phyloP scores from a whole-genome alignment of 1,140 invertebrate genomes.

The Drosophila busckii region DNA sequence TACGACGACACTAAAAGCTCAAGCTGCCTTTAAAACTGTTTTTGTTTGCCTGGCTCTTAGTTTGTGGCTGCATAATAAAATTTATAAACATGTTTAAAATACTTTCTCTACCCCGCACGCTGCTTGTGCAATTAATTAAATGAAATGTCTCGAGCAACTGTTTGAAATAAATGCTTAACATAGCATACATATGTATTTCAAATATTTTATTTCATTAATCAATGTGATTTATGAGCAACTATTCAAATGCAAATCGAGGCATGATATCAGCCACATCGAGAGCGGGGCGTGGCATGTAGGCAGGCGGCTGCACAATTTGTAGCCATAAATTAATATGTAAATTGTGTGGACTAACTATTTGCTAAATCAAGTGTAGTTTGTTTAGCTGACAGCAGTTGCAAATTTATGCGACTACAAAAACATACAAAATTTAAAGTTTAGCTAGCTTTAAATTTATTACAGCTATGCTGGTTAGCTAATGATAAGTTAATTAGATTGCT shows the following conservation, averaged over 20 bases:
- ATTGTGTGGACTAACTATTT: constrained; percentile 23
- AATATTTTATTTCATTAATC: constrained; percentile 49
- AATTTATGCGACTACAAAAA: background rate
- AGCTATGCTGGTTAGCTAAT: too few relatives aligned
- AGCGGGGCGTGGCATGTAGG: too few relatives aligned
- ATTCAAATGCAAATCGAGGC: constrained; percentile 37
- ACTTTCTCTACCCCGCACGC: constrained; percentile 45
- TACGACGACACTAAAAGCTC: too few relatives aligned
- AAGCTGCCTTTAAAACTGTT: too few relatives aligned
- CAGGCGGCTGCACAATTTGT: constrained; percentile 10
- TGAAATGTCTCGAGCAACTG: constrained; percentile 22
- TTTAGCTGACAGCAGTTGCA: constrained; percentile 2
- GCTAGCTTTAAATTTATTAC: too few relatives aligned
- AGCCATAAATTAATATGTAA: constrained; percentile 31
- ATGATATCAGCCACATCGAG: too few relatives aligned
- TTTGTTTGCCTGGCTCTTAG: too few relatives aligned
- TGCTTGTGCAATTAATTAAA: constrained; percentile 61
- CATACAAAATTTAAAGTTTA: too few relatives aligned
- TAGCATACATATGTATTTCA: constrained; percentile 45
- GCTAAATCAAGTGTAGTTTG: constrained; percentile 15
- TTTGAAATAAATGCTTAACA: constrained; percentile 43
- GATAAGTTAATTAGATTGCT: too few relatives aligned
- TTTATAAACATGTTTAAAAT: too few relatives aligned
- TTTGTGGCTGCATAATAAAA: too few relatives aligned
- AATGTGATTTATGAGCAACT: constrained; percentile 56